These are phyloP conservation scores for Nettapus auritus DNA, from an alignment of 2,113 vertebrate species.

Conservation along the genomic window DNA sequence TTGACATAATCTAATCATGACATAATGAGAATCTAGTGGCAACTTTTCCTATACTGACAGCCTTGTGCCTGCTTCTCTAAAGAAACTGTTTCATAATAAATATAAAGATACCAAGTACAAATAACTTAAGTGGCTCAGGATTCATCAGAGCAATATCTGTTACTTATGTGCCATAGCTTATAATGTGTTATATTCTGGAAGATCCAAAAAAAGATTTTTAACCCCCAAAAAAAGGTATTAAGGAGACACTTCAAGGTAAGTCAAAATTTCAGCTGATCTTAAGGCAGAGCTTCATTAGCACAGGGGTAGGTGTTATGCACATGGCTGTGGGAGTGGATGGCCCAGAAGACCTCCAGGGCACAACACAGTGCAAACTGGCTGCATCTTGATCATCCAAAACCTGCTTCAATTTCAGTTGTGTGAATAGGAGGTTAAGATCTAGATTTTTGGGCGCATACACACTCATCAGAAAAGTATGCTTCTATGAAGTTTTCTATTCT, in stretches of 20 bases:
- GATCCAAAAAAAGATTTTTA: neutral
- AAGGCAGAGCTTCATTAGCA: neutral
- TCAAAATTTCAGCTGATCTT: neutral
- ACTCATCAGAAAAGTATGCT: neutral
- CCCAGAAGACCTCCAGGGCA: neutral
- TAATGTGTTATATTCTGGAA: neutral
- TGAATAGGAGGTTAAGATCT: accelerated
- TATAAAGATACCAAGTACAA: neutral
- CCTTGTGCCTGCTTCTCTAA: neutral
- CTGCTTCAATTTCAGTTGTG: neutral
- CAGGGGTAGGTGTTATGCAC: neutral
- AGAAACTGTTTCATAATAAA: neutral
- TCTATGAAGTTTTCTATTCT: neutral
- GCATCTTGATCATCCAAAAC: neutral
- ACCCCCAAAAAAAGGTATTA: neutral
- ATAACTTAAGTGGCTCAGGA: neutral
- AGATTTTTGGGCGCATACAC: neutral
- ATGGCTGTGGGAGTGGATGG: neutral
- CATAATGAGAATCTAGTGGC: neutral
- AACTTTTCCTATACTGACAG: neutral
- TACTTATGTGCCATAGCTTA: neutral
- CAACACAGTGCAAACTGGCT: accelerated
- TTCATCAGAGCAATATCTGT: neutral
- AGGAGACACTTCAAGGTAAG: neutral
- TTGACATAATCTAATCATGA: no score